These are phyloP conservation scores for Picus viridis DNA, from an alignment of 2,797 vertebrate species.

Conservation along the genomic window DNA sequence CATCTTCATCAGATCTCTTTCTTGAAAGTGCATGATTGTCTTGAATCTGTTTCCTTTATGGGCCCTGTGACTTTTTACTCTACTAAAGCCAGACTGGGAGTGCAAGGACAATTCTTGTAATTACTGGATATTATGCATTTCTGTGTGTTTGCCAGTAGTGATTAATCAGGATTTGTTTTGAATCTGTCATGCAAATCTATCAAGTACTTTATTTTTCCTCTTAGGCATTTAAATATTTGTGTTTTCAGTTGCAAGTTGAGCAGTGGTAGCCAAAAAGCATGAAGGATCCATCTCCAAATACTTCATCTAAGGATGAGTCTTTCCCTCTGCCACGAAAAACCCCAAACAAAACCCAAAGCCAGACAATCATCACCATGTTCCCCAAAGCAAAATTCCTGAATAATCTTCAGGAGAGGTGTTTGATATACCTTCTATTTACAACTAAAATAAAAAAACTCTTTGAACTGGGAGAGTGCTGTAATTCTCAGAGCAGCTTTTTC, in stretches of 20 bases:
- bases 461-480: not conserved
- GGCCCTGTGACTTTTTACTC: not conserved
- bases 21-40: not conserved
- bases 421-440: not conserved
- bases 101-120: not conserved
- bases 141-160: not conserved
- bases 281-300: not conserved
- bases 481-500: not conserved
- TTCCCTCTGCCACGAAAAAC: not conserved
- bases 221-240: not conserved
- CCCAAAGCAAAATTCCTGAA: not conserved
- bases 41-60: not conserved
- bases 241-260: slow-evolving; percentile 39
- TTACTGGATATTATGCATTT: not conserved
- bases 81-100: not conserved
- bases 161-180: slow-evolving; percentile 1
- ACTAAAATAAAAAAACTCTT: not conserved
- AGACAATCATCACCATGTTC: not conserved
- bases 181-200: not conserved
- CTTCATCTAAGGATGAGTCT: not conserved
- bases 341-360: not conserved
- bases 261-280: not conserved
- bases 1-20: not conserved
- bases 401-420: not conserved
- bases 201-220: not conserved